A percentile compares a stretch with the other conserved stretches of the same genome.
phyloP scores from a whole-genome alignment of 2,888 invertebrate genomes.

The Cartodere bifasciata region DNA sequence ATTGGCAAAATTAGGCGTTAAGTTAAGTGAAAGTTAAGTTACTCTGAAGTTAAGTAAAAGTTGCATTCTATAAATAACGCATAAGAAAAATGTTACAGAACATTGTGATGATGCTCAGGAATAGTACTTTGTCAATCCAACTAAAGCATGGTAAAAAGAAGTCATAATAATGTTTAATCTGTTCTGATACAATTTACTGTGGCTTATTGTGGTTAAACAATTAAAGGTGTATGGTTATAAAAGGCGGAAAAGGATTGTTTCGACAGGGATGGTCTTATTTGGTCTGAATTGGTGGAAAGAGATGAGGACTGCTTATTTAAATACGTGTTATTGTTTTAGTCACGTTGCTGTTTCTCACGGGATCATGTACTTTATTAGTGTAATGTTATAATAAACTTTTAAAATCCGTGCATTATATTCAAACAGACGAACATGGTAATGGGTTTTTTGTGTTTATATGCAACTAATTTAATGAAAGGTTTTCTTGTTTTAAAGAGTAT shows the following conservation, averaged over 20 bases:
- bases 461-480: no score
- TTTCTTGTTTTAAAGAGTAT: no score
- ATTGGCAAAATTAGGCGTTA: no score
- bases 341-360: constrained; percentile 38
- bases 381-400: constrained; percentile 23
- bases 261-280: constrained; percentile 13
- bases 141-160: no score
- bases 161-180: no score
- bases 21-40: no score
- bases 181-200: constrained; percentile 28
- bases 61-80: no score
- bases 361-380: constrained; percentile 29
- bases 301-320: constrained; percentile 33
- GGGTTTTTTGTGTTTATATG: no score
- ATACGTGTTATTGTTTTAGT: constrained; percentile 37
- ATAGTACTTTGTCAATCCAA: no score
- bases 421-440: constrained; percentile 16
- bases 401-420: constrained; percentile 19
- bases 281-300: constrained; percentile 16
- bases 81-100: no score
- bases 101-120: no score
- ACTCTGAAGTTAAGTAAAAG: no score
- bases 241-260: constrained; percentile 23
- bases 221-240: constrained; percentile 29
- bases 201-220: constrained; percentile 29